A percentile compares a stretch with the other conserved stretches of the same genome.
Conservation (phyloP, 2,888 invertebrate genomes). For the Trachelus troglodyta region DNA sequence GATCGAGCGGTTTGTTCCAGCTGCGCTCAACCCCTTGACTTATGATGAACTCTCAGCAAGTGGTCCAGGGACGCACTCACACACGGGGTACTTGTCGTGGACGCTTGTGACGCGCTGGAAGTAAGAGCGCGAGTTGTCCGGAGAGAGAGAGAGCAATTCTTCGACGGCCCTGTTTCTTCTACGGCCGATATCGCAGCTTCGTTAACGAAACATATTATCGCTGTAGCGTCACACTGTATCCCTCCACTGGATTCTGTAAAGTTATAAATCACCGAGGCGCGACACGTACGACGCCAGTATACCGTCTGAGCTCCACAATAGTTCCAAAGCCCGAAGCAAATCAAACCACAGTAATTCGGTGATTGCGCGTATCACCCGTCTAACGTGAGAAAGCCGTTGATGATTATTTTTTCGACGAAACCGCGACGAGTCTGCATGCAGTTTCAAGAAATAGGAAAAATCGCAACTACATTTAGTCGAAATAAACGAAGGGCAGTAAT, state of each 20-base stretch:
- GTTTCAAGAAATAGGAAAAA: conserved; percentile 25
- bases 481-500: conserved; percentile 10
- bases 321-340: not conserved
- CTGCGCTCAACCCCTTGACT: conserved; percentile 8
- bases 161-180: conserved; percentile 14
- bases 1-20: too few relatives aligned
- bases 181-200: not conserved
- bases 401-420: conserved; percentile 35
- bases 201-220: not conserved
- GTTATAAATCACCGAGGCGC: conserved; percentile 37
- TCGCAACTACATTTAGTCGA: conserved; percentile 1
- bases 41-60: conserved; percentile 13
- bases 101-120: not conserved
- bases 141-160: not conserved
- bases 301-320: not conserved
- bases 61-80: conserved; percentile 15
- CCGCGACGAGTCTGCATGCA: conserved; percentile 40
- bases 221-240: not conserved
- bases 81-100: too few relatives aligned
- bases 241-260: conserved; percentile 15
- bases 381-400: conserved; percentile 29
- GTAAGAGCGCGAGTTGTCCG: not conserved
- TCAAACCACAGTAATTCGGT: not conserved
- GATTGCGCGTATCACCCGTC: not conserved
- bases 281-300: conserved; percentile 14